Base-by-base conservation (phyloP, 92 coral and sea anemone species). In the Ricordea florida region DNA sequence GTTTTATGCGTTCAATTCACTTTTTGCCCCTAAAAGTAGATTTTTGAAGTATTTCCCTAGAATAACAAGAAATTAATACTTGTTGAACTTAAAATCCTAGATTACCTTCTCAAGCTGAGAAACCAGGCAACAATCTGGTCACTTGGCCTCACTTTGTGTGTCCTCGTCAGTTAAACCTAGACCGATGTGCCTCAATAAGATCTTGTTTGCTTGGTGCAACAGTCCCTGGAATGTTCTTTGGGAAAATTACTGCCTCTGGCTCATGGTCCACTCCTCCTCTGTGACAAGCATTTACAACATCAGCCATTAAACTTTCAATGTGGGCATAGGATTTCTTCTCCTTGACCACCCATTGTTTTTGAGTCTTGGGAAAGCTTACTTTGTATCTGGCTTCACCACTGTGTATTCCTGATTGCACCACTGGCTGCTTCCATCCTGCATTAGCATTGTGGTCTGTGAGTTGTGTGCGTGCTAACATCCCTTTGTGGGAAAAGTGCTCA, bases 381-480 rank as follows among this genome's bases (percentile, higher is more conserved):
- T 81, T 81, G 63, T 29, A 81, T 7, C 81, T 15, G 40, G 30
- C 58, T n/a, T 81, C 69, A 33, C 74, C 80, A 21, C 23, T 17
- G 6, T 14, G 14, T 32, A 9, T 62, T 14, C 87, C 92, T 33
- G 77, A 7, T 45, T 58, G 35, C 20, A 76, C 55, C 3, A 60
- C 79, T 16, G 91, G 82, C 45, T 86, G 91, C 21, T 67, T 16
- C 34, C 85, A 23, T 20, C 69, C 53, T 23, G 29, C 25, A 31
- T 79, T 71, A 33, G 50, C 37, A 64, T 87, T 81, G 51, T 87
- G 68, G 72, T 86, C 92, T 21, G 85, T 78, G 21, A 84, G 76
- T 51, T 75, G 88, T 1, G 77, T 83, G 4, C 88, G n/a, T n/a
- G n/a, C n/a, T n/a, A n/a, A n/a, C n/a, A n/a, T n/a, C n/a, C n/a